These are phyloP conservation scores for Dromococcyx pavoninus DNA, from an alignment of 2,797 vertebrate species.

Conservation along the genomic window DNA sequence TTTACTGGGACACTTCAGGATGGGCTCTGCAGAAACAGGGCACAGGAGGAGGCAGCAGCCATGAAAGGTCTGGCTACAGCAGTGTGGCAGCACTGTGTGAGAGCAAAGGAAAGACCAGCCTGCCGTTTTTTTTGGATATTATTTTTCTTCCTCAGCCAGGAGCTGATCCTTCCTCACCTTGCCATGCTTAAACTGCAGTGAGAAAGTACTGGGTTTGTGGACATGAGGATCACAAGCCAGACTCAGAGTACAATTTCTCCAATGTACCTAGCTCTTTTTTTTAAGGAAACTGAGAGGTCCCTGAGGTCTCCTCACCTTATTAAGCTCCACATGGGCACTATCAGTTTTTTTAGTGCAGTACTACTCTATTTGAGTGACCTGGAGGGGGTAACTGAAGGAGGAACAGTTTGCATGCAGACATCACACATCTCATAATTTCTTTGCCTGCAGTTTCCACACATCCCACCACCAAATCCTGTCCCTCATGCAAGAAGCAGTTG, in stretches of 20 bases:
- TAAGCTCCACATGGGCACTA: neutral
- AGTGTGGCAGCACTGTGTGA: neutral
- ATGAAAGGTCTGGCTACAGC: neutral
- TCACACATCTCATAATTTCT: neutral
- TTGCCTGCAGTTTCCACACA: neutral
- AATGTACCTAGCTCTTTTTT: neutral
- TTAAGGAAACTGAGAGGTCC: neutral
- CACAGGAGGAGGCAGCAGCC: neutral
- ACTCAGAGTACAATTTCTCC: neutral
- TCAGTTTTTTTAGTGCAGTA: neutral
- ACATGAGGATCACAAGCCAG: neutral
- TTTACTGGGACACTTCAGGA: neutral
- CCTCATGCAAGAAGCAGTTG: neutral
- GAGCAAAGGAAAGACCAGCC: neutral
- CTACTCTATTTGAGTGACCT: neutral
- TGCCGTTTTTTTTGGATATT: neutral
- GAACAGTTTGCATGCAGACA: neutral
- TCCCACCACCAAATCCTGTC: neutral
- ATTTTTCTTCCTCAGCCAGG: neutral
- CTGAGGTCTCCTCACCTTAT: neutral
- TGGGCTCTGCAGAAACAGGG: neutral
- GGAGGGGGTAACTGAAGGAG: neutral
- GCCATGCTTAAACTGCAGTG: fast-evolving
- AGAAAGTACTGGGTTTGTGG: neutral
- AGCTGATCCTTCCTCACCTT: neutral